Conservation (phyloP, 2,888 invertebrate species). For the Callyntrura sp. region DNA sequence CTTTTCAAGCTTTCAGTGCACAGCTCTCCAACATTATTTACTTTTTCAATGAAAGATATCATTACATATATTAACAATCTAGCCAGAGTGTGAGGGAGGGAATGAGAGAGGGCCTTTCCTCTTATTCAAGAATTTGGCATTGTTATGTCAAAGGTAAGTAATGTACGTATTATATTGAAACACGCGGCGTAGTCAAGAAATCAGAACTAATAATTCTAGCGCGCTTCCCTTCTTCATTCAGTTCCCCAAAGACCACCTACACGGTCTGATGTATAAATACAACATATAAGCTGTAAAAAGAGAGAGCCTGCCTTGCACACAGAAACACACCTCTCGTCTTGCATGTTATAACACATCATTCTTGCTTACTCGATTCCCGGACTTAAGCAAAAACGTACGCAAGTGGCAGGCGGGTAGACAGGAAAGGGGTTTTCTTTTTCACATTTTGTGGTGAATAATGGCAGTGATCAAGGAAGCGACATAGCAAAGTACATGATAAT, state of each 20-base stretch:
- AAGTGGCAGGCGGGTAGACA: constrained; percentile 60
- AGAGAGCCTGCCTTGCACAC: not conserved
- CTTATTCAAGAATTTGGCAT: not conserved
- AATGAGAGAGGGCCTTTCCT: not conserved
- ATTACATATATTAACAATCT: not conserved
- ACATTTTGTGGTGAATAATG: constrained; percentile 69
- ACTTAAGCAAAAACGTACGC: constrained; percentile 17
- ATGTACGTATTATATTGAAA: constrained; percentile 9
- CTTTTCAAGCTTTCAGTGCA: constrained; percentile 17
- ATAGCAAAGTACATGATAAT: constrained; percentile 67
- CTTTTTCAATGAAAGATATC: constrained; percentile 41
- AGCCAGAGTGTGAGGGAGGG: not conserved
- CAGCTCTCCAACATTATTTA: constrained; percentile 30
- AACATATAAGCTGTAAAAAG: not conserved
- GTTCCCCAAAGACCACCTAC: constrained; percentile 71
- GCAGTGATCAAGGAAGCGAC: constrained; percentile 75
- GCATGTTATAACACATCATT: constrained; percentile 52
- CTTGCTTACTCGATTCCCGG: constrained; percentile 63
- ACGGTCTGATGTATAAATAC: constrained; percentile 61
- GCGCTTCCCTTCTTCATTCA: constrained; percentile 43
- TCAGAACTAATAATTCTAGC: constrained; percentile 74
- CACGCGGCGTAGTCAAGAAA: constrained; percentile 62
- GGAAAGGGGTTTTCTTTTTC: constrained; percentile 70
- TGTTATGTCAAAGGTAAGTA: constrained; percentile 10
- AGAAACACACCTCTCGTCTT: not conserved